Evolutionary conservation across 2,888 invertebrate species (phyloP), one percentile per base, ranked within the genome.

Genomic region (Eurytoma adleriae): DNA sequence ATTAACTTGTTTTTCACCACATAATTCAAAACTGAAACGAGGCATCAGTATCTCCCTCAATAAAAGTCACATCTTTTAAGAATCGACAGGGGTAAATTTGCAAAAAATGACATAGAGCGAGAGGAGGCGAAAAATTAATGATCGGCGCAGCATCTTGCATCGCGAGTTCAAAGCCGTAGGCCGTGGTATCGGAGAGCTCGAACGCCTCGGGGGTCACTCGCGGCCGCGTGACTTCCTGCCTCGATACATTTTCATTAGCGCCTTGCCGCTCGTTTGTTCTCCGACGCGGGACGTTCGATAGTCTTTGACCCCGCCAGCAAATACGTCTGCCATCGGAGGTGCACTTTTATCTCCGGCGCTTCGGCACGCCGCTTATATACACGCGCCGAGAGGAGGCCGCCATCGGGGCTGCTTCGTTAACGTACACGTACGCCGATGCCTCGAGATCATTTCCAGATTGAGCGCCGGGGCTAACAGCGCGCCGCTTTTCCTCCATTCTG

Each of bases 231-330:
- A 85, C 84, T 86, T 85, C 83, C 84, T 85, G 68, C 83, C 82
- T 83, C 83, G 85, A 87, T 86, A 86, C 85, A 86, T 86, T 87
- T 87, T 86, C 87, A 87, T 87, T 87, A 87, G 83, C 83, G 84
- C 82, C 64, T 57, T 61, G 16, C 66, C 62, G 67, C 70, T 71
- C 71, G 70, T 67, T 72, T 78, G 66, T 57, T 70, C 64, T n/a
- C 74, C 52, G 61, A 16, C 30, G 62, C 14, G 18, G 16, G 27
- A 5, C 27, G 12, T 16, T 48, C 1, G 13, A 61, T 20, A 10
- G 30, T 13, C 30, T 50, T 40, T 56, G 66, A 20, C 69, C 59
- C 14, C 59, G 20, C 48, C 48, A 50, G 14, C 14, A 61, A 57
- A 40, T n/a, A 16, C 66, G 62, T 24, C 75, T 12, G 59, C 69